Percentiles rank a stretch among this genome's conserved stretches.
phyloP scores from a whole-genome alignment of 2,888 invertebrate genomes.

The Frankliniella intonsa region DNA sequence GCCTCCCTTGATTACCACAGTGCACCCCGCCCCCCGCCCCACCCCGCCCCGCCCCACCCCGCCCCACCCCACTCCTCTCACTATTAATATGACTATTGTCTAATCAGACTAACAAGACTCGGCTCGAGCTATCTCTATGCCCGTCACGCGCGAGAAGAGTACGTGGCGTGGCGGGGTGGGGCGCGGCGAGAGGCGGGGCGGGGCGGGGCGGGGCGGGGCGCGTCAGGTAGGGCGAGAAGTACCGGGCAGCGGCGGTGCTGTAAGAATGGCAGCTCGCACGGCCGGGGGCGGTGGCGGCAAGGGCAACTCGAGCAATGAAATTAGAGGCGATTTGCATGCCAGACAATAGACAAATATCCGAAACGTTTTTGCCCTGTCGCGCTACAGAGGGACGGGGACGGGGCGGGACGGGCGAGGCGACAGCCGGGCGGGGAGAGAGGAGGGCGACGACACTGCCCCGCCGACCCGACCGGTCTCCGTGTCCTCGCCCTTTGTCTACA shows the following conservation, averaged over 20 bases:
- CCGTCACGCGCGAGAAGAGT: background rate
- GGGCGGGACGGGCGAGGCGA: background rate
- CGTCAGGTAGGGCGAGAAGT: background rate
- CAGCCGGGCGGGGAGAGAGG: background rate
- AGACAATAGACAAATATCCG: constrained; percentile 19
- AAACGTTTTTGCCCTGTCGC: background rate
- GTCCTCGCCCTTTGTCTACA: too few relatives aligned
- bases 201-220: background rate
- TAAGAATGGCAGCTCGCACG: background rate
- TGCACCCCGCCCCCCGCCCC: background rate
- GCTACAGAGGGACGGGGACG: background rate
- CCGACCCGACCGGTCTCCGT: too few relatives aligned
- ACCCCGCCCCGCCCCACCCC: background rate
- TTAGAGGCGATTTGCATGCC: constrained; percentile 6
- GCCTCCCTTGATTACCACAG: too few relatives aligned
- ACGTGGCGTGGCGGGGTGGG: background rate
- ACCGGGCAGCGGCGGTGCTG: background rate
- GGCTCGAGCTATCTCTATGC: background rate
- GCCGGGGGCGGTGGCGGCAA: background rate
- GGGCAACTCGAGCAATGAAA: background rate
- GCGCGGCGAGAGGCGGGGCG: background rate
- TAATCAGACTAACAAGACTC: constrained; percentile 20
- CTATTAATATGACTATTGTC: constrained; percentile 22
- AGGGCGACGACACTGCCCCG: too few relatives aligned
- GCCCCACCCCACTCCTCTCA: background rate